A percentile compares a stretch with the other conserved stretches of the same genome.
Conservation (phyloP, 92 coral and sea anemone species). For the Siderastrea radians region DNA sequence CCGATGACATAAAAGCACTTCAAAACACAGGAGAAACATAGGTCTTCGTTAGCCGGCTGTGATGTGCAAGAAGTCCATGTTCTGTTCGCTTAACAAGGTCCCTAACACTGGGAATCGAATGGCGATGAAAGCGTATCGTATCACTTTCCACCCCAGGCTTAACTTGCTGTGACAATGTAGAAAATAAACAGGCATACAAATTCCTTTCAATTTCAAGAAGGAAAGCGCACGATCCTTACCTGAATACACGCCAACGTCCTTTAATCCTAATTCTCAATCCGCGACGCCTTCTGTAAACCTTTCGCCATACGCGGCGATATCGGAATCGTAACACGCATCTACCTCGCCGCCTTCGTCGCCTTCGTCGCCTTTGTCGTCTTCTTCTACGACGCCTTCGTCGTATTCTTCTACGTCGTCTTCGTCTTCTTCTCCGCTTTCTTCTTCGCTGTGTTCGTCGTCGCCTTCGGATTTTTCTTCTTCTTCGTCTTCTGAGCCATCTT, state of each 20-base stretch:
- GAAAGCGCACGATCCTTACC: background rate
- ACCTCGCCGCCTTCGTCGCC: slow-evolving; percentile 35
- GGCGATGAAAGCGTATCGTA: too few relatives aligned
- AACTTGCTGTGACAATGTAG: too few relatives aligned
- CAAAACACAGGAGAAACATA: too few relatives aligned
- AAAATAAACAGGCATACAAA: background rate
- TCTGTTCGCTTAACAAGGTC: too few relatives aligned
- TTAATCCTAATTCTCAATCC: background rate
- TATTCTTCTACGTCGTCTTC: slow-evolving; percentile 8
- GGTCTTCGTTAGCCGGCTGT: too few relatives aligned
- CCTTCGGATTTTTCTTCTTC: background rate
- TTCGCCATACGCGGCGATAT: slow-evolving; percentile 13
- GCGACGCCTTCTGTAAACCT: slow-evolving; percentile 12
- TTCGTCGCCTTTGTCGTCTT: slow-evolving; percentile 20
- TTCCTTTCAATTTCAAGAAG: background rate
- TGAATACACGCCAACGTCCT: background rate
- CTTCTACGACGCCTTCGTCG: slow-evolving; percentile 13
- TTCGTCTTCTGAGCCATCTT: slow-evolving; percentile 15
- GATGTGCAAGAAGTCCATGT: too few relatives aligned
- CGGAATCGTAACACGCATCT: slow-evolving; percentile 39
- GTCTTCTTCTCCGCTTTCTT: slow-evolving; percentile 14
- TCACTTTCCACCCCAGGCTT: too few relatives aligned
- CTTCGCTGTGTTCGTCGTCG: slow-evolving; percentile 26
- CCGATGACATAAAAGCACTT: too few relatives aligned
- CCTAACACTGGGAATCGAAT: too few relatives aligned